These are phyloP conservation scores for Coluber constrictor DNA, from an alignment of 2,797 vertebrate species.

Conservation along the genomic window DNA sequence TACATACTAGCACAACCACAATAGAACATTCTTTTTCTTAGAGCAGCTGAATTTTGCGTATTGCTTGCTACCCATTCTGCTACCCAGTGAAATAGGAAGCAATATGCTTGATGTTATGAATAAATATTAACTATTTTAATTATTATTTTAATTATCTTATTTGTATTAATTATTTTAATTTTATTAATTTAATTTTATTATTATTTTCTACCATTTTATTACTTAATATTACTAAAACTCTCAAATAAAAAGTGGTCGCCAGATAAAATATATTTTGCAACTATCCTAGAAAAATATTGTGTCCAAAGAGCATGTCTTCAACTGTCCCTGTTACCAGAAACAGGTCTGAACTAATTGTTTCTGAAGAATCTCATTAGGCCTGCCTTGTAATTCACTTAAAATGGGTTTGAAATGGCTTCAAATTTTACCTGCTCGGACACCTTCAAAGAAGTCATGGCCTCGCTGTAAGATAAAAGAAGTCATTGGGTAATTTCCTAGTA, in stretches of 20 bases:
- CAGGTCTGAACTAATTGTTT: neutral
- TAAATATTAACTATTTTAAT: neutral
- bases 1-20: neutral
- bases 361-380: neutral
- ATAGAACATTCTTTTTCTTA: neutral
- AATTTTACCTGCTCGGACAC: conserved; percentile 81
- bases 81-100: neutral
- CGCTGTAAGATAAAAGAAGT: conserved; percentile 69
- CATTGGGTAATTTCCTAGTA: neutral
- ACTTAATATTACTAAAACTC: neutral
- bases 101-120: neutral
- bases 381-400: neutral
- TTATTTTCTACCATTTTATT: neutral
- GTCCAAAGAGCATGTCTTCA: neutral
- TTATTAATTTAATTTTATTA: neutral
- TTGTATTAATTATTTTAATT: neutral
- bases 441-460: conserved; percentile 83
- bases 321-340: neutral
- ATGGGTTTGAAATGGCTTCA: neutral
- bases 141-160: neutral
- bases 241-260: neutral
- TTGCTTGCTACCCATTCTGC: neutral
- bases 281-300: neutral
- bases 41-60: neutral
- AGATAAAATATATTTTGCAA: neutral